Percentiles rank a stretch among this genome's conserved stretches.
These are phyloP conservation scores for Orthosia cruda DNA, from an alignment of 2,888 invertebrate species.

Conservation along the genomic window DNA sequence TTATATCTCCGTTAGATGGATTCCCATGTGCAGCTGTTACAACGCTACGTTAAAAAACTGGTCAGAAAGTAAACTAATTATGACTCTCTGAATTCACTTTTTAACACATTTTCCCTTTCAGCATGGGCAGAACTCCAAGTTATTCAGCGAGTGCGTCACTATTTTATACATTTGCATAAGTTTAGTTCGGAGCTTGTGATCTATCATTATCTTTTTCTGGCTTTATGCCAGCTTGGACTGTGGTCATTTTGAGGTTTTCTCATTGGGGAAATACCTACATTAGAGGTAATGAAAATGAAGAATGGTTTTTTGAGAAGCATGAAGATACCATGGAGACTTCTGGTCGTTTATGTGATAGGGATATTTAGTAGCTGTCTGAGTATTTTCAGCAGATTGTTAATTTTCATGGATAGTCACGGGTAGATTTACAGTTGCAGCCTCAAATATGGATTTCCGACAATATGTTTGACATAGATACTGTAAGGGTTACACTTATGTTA, in stretches of 20 bases:
- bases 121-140: constrained; percentile 56
- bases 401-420: not conserved
- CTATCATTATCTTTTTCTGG: constrained; percentile 48
- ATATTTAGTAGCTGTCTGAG: not conserved
- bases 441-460: not conserved
- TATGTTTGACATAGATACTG: too few species aligned
- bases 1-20: not conserved
- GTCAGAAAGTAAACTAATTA: constrained; percentile 13
- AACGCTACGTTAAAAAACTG: not conserved
- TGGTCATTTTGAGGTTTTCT: constrained; percentile 2
- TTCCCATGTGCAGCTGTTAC: constrained; percentile 3
- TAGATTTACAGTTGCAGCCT: not conserved
- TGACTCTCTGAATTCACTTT: constrained; percentile 22
- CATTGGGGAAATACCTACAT: not conserved
- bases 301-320: not conserved
- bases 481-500: too few species aligned
- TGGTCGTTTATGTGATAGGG: not conserved
- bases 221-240: constrained; percentile 36
- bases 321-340: not conserved
- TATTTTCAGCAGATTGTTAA: too few species aligned
- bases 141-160: constrained; percentile 28
- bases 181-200: constrained; percentile 21
- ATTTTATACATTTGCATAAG: constrained; percentile 43
- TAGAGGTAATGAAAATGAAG: not conserved
- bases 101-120: constrained; percentile 43